These are phyloP conservation scores for Portunus trituberculatus DNA, from an alignment of 1,140 invertebrate genomes.

Conservation along the genomic window DNA sequence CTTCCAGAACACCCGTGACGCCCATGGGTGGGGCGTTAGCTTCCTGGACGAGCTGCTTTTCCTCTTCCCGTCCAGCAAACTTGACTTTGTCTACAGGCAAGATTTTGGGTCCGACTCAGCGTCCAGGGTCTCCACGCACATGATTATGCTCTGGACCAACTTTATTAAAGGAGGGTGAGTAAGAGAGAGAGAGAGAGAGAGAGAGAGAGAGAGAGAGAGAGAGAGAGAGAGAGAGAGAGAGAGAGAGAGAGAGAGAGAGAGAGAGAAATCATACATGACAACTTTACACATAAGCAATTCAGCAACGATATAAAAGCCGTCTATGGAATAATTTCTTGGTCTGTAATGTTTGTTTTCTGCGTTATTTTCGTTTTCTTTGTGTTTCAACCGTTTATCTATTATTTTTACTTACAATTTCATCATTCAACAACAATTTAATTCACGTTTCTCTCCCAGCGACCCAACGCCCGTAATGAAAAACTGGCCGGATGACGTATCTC, in stretches of 20 bases:
- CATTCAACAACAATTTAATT: not conserved
- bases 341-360: not conserved
- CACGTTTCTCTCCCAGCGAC: slow-evolving; percentile 62
- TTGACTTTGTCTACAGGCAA: slow-evolving; percentile 66
- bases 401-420: not conserved
- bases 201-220: not conserved
- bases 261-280: too few species aligned
- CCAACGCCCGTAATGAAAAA: slow-evolving; percentile 69
- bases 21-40: slow-evolving; percentile 82
- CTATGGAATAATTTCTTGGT: too few species aligned
- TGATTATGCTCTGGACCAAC: slow-evolving; percentile 76
- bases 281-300: too few species aligned
- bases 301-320: too few species aligned
- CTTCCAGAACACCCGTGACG: slow-evolving; percentile 71
- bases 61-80: slow-evolving; percentile 84
- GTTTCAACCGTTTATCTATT: not conserved
- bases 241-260: not conserved
- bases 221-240: not conserved
- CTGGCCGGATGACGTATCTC: slow-evolving; percentile 70
- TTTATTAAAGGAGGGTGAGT: slow-evolving; percentile 75
- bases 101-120: slow-evolving; percentile 62
- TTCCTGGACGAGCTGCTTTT: slow-evolving; percentile 89
- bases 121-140: slow-evolving; percentile 69
- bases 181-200: not conserved
- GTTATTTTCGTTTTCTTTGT: not conserved